Conservation (phyloP, 2,797 vertebrate genomes). For the Centroberyx gerrardi region DNA sequence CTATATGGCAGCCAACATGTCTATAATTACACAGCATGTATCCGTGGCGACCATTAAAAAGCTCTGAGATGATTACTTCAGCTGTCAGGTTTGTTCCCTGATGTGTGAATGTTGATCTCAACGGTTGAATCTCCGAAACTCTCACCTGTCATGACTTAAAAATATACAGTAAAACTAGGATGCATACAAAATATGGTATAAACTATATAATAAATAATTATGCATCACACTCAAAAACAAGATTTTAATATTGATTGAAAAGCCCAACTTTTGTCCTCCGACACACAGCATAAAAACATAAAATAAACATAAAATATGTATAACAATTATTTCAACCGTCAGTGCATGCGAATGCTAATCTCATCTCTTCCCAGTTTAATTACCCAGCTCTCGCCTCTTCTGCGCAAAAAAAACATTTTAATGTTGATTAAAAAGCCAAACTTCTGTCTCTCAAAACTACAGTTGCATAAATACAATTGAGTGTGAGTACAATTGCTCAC, state of each 20-base stretch:
- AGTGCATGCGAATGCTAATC: background rate
- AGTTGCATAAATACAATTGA: conserved; percentile 8
- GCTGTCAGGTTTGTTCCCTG: conserved; percentile 37
- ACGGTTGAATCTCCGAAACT: too few relatives aligned
- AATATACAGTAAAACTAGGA: too few relatives aligned
- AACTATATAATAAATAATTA: too few relatives aligned
- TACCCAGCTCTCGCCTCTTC: conserved; percentile 14
- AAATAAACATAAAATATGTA: conserved; percentile 17
- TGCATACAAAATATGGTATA: background rate
- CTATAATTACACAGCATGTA: conserved; percentile 49
- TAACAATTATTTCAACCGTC: conserved; percentile 6
- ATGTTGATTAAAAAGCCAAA: conserved; percentile 15
- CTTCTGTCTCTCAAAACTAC: background rate
- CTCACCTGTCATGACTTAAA: background rate
- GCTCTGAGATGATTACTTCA: conserved; percentile 34
- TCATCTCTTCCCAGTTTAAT: conserved; percentile 17
- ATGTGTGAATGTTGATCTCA: conserved; percentile 20
- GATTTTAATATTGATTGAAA: background rate
- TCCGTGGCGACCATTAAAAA: conserved; percentile 19
- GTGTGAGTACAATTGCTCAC: background rate
- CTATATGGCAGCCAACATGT: conserved; percentile 44
- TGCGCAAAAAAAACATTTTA: conserved; percentile 8
- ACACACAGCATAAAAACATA: background rate
- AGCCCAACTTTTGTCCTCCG: background rate
- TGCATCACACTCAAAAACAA: background rate